Base-by-base conservation (phyloP, 1,140 invertebrate genomes). In the Paracyclopina nana region DNA sequence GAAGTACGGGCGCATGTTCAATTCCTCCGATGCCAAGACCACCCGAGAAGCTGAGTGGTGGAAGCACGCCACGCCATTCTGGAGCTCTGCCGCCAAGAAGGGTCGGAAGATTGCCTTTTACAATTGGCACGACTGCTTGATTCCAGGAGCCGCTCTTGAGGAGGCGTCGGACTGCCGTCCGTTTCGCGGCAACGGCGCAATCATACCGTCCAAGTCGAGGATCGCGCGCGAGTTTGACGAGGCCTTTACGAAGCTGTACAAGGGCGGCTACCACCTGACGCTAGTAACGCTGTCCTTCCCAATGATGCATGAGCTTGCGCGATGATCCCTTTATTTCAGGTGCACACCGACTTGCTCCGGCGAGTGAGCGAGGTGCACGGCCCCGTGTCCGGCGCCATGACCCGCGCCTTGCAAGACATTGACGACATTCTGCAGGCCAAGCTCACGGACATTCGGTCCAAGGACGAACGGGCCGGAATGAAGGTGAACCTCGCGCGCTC, bases 361-460 rank as follows among this genome's bases (percentile, higher is more conserved):
- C 16, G 42, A 44, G 42, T 25, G 5, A 24, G 16, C 4, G 42
- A 44, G 42, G 12, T 20, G 24, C 42, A 44, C n/a, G 42, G 42
- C 12, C 14, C 16, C 14, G 16, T n/a, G 16, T 44, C 42, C 2
- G 14, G 14, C 12, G 42, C 42, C 42, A 18, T 44, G 42, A 25
- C 4, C 12, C 16, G 24, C 5, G 42, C 42, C 16, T 25, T 44
- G 12, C 16, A 24, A 6, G 42, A 44, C 24, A 25, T 44, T 44
- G 42, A 44, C 12, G 42, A 44, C 24, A 44, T 44, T 20, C 5
- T 44, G n/a, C 42, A 44, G 24, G 42, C 42, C 42, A 44, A 44
- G 24, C 14, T 44, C 12, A 44, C 42, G 4, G 42, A 44, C 24
- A 44, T 44, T 4, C 16, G 42, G 24, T 44, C 42, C 4, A 44